Evolutionary conservation across 1,140 invertebrate species (phyloP).

Genomic region (Diplogasteroides magnus): DNA sequence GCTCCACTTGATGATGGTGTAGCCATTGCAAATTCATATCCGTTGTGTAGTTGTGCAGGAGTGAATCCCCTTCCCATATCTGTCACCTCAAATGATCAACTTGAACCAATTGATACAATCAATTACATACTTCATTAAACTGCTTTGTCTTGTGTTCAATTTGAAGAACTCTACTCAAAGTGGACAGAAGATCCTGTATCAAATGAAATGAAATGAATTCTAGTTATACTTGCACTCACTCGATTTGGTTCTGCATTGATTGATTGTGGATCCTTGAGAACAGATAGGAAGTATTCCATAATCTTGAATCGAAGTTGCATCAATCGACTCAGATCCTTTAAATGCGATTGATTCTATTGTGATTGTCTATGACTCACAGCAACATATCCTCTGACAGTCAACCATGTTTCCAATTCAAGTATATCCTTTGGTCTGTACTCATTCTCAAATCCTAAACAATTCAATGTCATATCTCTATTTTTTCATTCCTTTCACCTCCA

Average conservation of each 20-base stretch:
- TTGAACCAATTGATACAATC: too few relatives aligned
- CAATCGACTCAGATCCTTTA: conserved; percentile 22
- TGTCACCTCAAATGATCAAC: too few relatives aligned
- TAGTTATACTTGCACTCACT: neutral
- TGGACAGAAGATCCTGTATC: neutral
- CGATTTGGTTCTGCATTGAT: neutral
- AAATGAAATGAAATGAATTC: neutral
- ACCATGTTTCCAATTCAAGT: neutral
- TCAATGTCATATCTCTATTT: neutral
- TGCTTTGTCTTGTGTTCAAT: neutral
- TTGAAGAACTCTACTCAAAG: neutral
- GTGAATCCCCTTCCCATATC: too few relatives aligned
- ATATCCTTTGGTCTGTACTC: neutral
- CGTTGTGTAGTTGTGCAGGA: too few relatives aligned
- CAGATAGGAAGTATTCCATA: conserved; percentile 41
- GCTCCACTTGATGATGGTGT: too few relatives aligned
- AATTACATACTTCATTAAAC: neutral
- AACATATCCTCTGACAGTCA: neutral
- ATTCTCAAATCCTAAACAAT: conserved; percentile 16
- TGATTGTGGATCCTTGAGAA: conserved; percentile 18
- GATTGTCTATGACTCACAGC: conserved; percentile 27
- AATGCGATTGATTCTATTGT: conserved; percentile 5
- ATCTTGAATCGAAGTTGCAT: conserved; percentile 42
- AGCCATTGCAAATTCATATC: too few relatives aligned
- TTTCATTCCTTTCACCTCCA: neutral